Percentiles rank a stretch among this genome's conserved stretches.
Evolutionary conservation across 2,797 vertebrate genomes (phyloP).

Genomic region (Coccyzus lansbergi): DNA sequence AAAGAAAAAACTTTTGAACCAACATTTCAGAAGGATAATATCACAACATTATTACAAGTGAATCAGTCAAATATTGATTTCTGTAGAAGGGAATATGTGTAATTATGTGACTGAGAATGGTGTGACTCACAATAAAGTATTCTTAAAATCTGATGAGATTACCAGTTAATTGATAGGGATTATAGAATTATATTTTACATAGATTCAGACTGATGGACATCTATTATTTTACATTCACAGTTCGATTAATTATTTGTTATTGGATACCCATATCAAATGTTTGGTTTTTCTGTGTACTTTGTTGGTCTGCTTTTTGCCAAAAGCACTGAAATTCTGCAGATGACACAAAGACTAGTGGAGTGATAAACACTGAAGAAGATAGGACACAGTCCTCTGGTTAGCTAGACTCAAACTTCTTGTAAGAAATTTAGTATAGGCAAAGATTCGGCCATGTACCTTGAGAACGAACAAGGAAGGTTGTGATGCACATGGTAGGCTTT

Average conservation of each 20-base stretch:
- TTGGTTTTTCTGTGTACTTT: neutral
- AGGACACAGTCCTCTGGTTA: neutral
- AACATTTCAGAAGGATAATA: neutral
- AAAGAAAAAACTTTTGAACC: neutral
- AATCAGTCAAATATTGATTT: neutral
- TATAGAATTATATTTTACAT: neutral
- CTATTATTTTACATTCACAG: neutral
- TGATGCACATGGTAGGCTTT: accelerated
- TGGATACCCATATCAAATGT: neutral
- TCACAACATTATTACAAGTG: neutral
- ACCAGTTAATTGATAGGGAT: neutral
- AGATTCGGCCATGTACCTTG: neutral
- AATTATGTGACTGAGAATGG: neutral
- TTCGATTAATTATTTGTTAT: neutral
- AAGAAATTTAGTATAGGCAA: neutral
- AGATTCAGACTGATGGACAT: neutral
- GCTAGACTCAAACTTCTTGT: neutral
- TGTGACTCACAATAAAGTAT: neutral
- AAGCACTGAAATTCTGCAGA: neutral
- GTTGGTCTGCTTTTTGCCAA: neutral
- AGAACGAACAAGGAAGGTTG: neutral
- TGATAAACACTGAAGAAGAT: neutral
- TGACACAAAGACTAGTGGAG: neutral
- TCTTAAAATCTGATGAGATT: neutral
- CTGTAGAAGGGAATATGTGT: neutral